A percentile compares a stretch with the other conserved stretches of the same genome.
Evolutionary conservation across 2,113 vertebrate genomes (phyloP).

Genomic region (Tupaia chinensis): DNA sequence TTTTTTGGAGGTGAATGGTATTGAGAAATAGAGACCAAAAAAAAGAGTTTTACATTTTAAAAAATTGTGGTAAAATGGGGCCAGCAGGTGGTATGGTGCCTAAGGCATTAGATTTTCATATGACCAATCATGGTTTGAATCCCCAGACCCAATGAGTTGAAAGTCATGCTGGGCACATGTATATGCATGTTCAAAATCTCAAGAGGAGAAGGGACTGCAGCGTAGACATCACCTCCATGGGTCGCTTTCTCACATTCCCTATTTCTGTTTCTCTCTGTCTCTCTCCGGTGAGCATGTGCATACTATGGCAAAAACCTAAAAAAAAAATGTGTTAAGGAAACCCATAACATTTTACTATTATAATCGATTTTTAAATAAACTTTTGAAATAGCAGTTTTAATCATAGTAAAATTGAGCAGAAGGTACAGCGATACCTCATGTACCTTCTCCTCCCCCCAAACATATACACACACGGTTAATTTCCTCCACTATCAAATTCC

Average conservation of each 20-base stretch:
- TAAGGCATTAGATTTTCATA: no score
- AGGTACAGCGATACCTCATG: not conserved
- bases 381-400: slow-evolving; percentile 1
- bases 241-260: no score
- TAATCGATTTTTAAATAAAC: not conserved
- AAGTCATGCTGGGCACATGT: no score
- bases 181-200: no score
- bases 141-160: no score
- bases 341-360: not conserved
- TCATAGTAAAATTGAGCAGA: not conserved
- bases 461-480: not conserved
- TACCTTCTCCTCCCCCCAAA: not conserved
- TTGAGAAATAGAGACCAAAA: not conserved
- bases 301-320: no score
- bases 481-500: not conserved
- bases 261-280: no score
- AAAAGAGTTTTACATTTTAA: not conserved
- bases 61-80: not conserved
- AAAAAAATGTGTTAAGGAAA: not conserved
- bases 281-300: no score
- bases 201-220: no score
- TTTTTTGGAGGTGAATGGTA: not conserved
- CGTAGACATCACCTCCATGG: no score
- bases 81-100: no score
- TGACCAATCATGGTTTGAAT: no score